phyloP scores from a whole-genome alignment of 2,888 invertebrate genomes.

The Electrophaes corylata region DNA sequence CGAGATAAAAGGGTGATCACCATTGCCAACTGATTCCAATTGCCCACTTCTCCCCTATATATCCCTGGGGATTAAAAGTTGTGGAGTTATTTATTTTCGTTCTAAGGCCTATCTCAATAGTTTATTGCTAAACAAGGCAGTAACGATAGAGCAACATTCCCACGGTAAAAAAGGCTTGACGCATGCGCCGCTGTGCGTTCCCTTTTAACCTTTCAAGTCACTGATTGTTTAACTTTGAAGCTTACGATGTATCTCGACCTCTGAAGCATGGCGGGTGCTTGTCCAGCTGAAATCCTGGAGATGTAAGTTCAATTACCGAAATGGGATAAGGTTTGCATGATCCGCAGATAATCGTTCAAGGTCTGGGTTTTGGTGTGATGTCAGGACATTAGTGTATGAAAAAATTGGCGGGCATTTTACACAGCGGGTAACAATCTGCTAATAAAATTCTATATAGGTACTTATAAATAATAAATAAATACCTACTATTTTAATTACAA shows the following conservation, averaged over 20 bases:
- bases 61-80: neutral
- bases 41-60: too few relatives aligned
- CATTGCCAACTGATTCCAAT: too few relatives aligned
- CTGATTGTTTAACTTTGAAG: slow-evolving; percentile 22
- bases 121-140: slow-evolving; percentile 35
- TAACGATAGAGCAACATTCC: slow-evolving; percentile 35
- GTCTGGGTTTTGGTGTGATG: neutral
- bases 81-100: neutral
- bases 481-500: too few relatives aligned
- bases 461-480: too few relatives aligned
- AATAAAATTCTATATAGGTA: too few relatives aligned
- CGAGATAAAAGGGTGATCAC: too few relatives aligned
- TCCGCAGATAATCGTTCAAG: neutral
- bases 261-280: neutral
- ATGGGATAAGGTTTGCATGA: neutral
- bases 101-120: slow-evolving; percentile 9
- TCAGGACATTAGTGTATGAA: too few relatives aligned
- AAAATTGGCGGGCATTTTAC: too few relatives aligned
- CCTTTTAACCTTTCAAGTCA: slow-evolving; percentile 38
- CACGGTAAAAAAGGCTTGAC: slow-evolving; percentile 40
- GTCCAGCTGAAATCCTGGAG: neutral
- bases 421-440: too few relatives aligned
- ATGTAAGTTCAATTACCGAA: neutral
- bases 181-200: slow-evolving; percentile 33
- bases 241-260: slow-evolving; percentile 12